These are phyloP conservation scores for Synanthedon andrenaeformis DNA, from an alignment of 2,888 invertebrate species.

Conservation along the genomic window DNA sequence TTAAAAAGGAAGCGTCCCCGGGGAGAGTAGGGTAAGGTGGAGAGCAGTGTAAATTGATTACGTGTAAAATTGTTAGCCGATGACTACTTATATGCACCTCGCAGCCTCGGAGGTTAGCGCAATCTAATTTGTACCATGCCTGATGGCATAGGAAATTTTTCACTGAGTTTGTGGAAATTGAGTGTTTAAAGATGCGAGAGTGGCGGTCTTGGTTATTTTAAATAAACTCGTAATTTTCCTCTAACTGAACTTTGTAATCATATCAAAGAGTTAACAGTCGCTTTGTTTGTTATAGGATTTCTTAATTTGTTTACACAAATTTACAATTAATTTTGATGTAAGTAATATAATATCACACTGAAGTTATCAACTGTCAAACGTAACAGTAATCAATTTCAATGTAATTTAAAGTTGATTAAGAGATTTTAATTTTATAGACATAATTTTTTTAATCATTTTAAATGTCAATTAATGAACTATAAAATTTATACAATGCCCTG, in stretches of 20 bases:
- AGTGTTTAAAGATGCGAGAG: constrained; percentile 5
- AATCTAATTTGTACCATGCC: constrained; percentile 34
- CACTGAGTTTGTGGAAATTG: constrained; percentile 19
- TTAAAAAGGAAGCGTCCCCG: background rate
- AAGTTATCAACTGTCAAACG: too few species aligned
- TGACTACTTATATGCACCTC: constrained; percentile 55
- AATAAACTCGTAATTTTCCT: background rate
- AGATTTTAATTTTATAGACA: too few species aligned
- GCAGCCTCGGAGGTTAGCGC: constrained; percentile 25
- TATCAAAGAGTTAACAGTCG: too few species aligned
- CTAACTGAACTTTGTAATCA: background rate
- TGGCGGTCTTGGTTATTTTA: background rate
- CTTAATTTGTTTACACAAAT: too few species aligned
- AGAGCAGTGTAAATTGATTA: constrained; percentile 49
- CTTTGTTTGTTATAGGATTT: too few species aligned
- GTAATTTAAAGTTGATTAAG: too few species aligned
- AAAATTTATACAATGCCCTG: too few species aligned
- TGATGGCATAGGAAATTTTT: constrained; percentile 21
- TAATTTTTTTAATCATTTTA: too few species aligned
- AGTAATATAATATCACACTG: too few species aligned
- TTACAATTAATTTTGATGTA: too few species aligned
- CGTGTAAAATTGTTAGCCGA: constrained; percentile 53
- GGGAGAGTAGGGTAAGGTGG: background rate
- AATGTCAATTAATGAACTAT: too few species aligned
- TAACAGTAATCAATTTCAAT: too few species aligned